These are phyloP conservation scores for Ctenopoma kingsleyae DNA, from an alignment of 2,797 vertebrate species.

Conservation along the genomic window DNA sequence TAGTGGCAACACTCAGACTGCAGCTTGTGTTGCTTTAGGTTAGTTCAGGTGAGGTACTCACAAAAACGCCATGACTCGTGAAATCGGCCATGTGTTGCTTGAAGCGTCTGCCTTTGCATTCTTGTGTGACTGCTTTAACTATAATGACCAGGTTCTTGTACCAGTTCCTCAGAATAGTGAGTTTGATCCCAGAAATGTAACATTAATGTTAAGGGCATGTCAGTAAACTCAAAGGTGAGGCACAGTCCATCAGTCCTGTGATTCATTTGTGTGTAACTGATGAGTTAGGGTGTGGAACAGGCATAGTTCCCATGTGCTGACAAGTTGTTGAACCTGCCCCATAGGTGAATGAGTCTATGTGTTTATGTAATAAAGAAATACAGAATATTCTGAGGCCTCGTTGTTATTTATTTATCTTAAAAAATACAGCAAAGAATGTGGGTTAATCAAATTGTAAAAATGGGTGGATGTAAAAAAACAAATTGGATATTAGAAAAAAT, in stretches of 20 bases:
- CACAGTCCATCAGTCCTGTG: background rate
- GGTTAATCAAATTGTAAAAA: background rate
- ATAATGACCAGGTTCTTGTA: background rate
- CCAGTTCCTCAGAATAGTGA: background rate
- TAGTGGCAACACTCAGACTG: no score
- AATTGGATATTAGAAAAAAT: background rate
- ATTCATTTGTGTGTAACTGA: background rate
- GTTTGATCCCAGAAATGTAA: background rate
- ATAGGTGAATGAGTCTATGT: background rate
- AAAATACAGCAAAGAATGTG: background rate
- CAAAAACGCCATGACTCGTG: no score
- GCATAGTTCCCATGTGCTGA: conserved; percentile 5
- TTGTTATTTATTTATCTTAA: background rate
- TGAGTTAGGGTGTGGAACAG: background rate
- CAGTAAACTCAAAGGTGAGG: background rate
- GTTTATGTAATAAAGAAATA: background rate
- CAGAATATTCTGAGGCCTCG: background rate
- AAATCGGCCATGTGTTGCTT: no score
- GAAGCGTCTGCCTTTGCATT: no score
- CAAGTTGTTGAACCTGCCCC: conserved; percentile 31
- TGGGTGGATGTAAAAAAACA: background rate
- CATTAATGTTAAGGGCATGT: background rate
- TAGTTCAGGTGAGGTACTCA: no score
- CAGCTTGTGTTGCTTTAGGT: no score
- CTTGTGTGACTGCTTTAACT: no score